Conservation (phyloP, 2,113 vertebrate species). For the Acinonyx jubatus region DNA sequence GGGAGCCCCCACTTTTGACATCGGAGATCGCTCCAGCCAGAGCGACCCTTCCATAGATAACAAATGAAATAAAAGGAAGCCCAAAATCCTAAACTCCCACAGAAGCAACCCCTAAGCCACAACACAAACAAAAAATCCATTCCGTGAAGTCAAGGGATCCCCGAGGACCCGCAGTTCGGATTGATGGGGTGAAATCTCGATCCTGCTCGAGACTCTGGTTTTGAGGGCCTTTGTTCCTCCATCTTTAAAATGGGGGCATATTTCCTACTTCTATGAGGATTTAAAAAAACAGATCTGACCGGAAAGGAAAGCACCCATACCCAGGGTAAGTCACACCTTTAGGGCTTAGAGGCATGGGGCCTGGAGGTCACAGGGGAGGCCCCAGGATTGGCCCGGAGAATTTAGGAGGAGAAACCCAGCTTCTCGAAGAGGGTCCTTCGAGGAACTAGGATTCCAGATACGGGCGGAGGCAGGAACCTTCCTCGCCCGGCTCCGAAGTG, state of each 20-base stretch:
- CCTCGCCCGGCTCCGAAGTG: neutral
- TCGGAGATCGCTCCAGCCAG: neutral
- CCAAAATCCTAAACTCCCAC: neutral
- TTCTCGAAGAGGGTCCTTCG: neutral
- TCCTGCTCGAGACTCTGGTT: neutral
- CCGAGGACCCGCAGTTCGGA: neutral
- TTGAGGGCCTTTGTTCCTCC: slow-evolving; percentile 32
- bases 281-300: neutral
- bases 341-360: neutral
- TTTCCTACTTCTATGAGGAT: neutral
- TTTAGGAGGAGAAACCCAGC: neutral
- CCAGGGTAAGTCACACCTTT: neutral
- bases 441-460: neutral
- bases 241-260: slow-evolving; percentile 59
- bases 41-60: neutral
- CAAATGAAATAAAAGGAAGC: neutral
- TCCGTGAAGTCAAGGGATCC: neutral
- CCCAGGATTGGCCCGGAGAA: neutral
- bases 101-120: neutral
- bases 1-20: neutral
- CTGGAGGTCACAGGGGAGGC: neutral
- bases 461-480: neutral
- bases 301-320: neutral
- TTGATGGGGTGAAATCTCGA: accelerated
- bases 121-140: neutral